Conservation (phyloP, 2,113 vertebrate genomes). For the Pygoscelis antarcticus region DNA sequence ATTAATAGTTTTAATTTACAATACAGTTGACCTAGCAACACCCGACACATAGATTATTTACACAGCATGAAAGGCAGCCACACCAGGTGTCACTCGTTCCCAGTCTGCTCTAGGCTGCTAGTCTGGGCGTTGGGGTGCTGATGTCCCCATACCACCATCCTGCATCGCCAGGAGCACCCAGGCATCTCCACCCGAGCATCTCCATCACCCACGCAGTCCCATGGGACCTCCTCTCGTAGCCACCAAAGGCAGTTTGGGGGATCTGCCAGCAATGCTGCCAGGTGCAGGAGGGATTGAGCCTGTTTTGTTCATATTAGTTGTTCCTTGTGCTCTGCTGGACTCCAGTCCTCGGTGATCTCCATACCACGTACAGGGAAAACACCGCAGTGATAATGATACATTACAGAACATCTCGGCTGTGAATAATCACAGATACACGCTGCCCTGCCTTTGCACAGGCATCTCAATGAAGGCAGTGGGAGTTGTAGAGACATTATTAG, state of each 20-base stretch:
- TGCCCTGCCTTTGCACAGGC: background rate
- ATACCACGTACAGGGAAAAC: fast-evolving
- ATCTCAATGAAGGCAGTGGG: background rate
- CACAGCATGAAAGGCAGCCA: background rate
- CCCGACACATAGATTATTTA: background rate
- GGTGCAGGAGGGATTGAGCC: background rate
- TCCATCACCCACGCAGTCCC: background rate
- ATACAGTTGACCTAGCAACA: background rate
- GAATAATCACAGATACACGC: background rate
- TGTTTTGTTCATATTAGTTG: fast-evolving
- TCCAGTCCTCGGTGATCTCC: background rate
- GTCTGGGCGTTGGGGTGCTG: background rate
- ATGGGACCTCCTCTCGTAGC: background rate
- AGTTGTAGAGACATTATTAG: conserved; percentile 24
- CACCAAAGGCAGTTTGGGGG: background rate
- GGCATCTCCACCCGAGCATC: background rate
- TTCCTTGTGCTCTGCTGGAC: background rate
- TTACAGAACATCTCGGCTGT: background rate
- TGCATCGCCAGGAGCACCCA: background rate
- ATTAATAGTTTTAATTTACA: background rate
- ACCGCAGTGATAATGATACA: background rate
- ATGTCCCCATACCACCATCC: background rate
- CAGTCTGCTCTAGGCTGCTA: background rate
- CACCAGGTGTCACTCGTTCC: background rate
- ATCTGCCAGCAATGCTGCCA: background rate